Conservation (phyloP, 2,113 vertebrate genomes). For the Gasterosteus aculeatus region DNA sequence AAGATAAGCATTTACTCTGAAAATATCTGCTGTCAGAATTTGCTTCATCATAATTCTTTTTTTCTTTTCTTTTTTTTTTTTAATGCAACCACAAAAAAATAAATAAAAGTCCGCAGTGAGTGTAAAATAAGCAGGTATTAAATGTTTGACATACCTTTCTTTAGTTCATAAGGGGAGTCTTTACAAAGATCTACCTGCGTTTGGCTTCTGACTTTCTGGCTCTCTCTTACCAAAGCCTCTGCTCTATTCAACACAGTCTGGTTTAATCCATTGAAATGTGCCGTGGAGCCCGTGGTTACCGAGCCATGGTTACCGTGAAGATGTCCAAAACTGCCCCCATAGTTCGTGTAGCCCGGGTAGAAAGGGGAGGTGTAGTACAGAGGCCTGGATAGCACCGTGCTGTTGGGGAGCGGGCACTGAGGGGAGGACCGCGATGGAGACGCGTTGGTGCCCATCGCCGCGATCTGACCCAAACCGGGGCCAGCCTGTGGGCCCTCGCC, state of each 20-base stretch:
- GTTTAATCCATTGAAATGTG: constrained; percentile 99
- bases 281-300: constrained; percentile 82
- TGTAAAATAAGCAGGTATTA: constrained; percentile 88
- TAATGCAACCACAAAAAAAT: constrained; percentile 82
- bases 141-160: constrained; percentile 99
- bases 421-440: constrained; percentile 90
- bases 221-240: constrained; percentile 94
- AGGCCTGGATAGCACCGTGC: constrained; percentile 91
- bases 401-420: constrained; percentile 89
- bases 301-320: constrained; percentile 90
- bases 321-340: constrained; percentile 93
- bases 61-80: constrained; percentile 71
- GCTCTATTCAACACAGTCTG: constrained; percentile 97
- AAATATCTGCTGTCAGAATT: constrained; percentile 82
- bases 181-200: constrained; percentile 97
- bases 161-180: constrained; percentile 98
- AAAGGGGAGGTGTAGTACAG: constrained; percentile 97
- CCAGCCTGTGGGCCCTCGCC: constrained; percentile 71
- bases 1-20: constrained; percentile 86
- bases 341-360: constrained; percentile 99
- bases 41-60: constrained; percentile 69
- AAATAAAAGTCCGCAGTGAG: constrained; percentile 83
- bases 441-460: constrained; percentile 77
- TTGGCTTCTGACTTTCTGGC: constrained; percentile 91
- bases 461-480: constrained; percentile 77